Evolutionary conservation across 2,888 invertebrate genomes (phyloP).

Genomic region (Cataglyphis albicans): DNA sequence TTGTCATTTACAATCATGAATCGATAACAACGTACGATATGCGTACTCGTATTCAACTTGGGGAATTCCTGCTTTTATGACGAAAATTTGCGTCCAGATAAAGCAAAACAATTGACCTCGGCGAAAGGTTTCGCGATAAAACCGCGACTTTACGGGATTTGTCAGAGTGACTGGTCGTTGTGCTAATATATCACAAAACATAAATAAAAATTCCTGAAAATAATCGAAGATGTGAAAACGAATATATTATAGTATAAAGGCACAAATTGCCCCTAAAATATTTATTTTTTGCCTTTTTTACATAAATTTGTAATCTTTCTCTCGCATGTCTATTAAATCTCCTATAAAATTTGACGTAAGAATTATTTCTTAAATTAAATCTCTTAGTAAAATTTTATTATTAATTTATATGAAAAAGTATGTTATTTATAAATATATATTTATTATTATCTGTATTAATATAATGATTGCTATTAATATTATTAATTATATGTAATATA

Average conservation of each 20-base stretch:
- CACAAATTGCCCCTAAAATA: background rate
- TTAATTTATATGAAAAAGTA: background rate
- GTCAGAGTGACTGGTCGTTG: background rate
- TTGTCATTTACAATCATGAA: background rate
- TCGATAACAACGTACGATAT: slow-evolving; percentile 3
- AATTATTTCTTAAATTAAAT: background rate
- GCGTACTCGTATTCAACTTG: background rate
- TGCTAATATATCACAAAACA: background rate
- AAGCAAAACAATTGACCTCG: slow-evolving; percentile 8
- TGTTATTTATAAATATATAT: background rate
- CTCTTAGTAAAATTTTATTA: background rate
- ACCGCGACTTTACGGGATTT: background rate
- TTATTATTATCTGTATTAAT: slow-evolving; percentile 4
- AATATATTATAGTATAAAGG: background rate
- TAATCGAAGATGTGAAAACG: background rate
- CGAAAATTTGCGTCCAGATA: slow-evolving; percentile 37
- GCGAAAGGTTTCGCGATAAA: slow-evolving; percentile 10
- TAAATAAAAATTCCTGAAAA: background rate
- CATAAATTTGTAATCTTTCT: background rate
- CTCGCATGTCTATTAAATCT: background rate
- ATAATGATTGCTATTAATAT: background rate
- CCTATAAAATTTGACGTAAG: background rate
- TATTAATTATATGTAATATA: background rate
- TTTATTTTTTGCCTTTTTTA: background rate
- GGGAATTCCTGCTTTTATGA: slow-evolving; percentile 29